These are phyloP conservation scores for Chlorops oryzae DNA, from an alignment of 1,140 invertebrate genomes.

Conservation along the genomic window DNA sequence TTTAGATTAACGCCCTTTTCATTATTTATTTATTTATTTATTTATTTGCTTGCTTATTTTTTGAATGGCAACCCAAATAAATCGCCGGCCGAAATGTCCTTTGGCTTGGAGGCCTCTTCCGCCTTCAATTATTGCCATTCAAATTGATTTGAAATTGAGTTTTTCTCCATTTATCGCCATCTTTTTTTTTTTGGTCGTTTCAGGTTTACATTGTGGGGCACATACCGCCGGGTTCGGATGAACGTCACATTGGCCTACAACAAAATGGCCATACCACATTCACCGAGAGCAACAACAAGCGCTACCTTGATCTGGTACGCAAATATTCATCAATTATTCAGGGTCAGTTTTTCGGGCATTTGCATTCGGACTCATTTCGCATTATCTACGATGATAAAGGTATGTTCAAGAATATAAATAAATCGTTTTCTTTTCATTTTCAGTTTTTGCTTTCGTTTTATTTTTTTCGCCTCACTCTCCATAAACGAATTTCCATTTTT, in stretches of 20 bases:
- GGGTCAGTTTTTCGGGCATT: conserved; percentile 88
- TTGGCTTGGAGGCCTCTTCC: no score
- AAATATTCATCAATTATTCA: conserved; percentile 72
- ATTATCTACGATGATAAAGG: conserved; percentile 71
- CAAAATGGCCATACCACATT: conserved; percentile 53
- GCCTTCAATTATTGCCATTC: neutral
- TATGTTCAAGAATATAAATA: conserved; percentile 46
- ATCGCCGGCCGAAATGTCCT: no score
- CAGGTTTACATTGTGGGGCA: conserved; percentile 88
- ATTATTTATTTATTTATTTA: no score
- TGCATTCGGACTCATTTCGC: conserved; percentile 84
- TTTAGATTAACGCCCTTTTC: no score
- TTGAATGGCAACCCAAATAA: no score
- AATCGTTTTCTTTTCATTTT: neutral
- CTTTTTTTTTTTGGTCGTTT: conserved; percentile 18
- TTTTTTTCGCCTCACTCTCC: neutral
- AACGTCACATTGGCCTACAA: conserved; percentile 61
- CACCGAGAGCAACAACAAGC: conserved; percentile 61
- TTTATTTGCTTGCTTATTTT: no score
- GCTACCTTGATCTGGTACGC: conserved; percentile 66
- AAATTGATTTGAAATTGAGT: neutral
- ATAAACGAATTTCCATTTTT: no score
- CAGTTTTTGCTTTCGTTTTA: neutral
- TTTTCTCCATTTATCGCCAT: neutral
- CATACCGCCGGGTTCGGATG: conserved; percentile 80